A percentile compares a stretch with the other conserved stretches of the same genome.
These are phyloP conservation scores for Ostrea edulis DNA, from an alignment of 1,140 invertebrate species.

Conservation along the genomic window DNA sequence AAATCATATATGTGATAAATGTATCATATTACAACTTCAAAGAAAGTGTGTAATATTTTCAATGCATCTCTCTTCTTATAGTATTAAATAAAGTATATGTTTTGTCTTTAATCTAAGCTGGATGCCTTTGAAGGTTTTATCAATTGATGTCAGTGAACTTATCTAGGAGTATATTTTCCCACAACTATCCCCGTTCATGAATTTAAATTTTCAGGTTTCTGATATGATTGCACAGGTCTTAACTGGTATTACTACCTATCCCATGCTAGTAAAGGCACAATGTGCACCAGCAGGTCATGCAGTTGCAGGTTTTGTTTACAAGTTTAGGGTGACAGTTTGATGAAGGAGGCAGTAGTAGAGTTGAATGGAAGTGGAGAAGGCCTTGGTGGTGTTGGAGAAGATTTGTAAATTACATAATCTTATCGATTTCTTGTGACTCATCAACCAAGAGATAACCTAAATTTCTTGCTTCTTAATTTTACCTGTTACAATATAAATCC, in stretches of 20 bases:
- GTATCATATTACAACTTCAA: neutral
- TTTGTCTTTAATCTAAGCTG: neutral
- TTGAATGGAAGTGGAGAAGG: neutral
- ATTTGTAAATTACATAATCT: slow-evolving; percentile 38
- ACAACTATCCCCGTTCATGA: neutral
- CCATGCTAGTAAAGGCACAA: neutral
- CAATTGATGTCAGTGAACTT: neutral
- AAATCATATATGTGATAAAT: neutral
- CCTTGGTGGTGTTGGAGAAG: slow-evolving; percentile 19
- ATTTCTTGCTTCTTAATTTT: neutral
- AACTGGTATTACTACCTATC: neutral
- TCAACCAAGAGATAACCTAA: slow-evolving; percentile 15
- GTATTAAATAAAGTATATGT: neutral
- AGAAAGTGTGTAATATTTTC: neutral
- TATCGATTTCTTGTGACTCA: slow-evolving; percentile 19
- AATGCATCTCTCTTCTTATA: neutral
- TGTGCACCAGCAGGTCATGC: neutral
- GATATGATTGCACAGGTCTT: neutral
- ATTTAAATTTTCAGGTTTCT: neutral
- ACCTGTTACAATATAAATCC: neutral
- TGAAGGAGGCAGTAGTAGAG: neutral
- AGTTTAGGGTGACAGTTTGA: neutral
- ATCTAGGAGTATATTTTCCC: neutral
- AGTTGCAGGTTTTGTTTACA: neutral
- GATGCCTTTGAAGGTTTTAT: neutral